A percentile compares a stretch with the other conserved stretches of the same genome.
These are phyloP conservation scores for Rhinogobius similis DNA, from an alignment of 2,113 vertebrate species.

Conservation along the genomic window DNA sequence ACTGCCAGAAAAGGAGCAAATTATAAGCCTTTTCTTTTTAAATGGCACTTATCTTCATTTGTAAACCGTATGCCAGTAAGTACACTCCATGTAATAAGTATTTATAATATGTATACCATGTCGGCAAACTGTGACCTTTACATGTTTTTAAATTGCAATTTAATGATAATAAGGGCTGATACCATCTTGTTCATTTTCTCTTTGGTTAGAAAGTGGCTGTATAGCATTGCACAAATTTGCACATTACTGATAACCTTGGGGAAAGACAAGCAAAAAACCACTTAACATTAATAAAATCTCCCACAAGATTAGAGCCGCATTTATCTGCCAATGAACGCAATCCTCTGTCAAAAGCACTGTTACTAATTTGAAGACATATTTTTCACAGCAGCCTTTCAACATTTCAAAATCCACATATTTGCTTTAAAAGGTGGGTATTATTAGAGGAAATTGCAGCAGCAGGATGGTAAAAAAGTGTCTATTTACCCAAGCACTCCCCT, in stretches of 20 bases:
- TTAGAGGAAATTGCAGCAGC: background rate
- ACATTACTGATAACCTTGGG: slow-evolving; percentile 58
- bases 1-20: no score
- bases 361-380: slow-evolving; percentile 15
- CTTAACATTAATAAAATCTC: slow-evolving; percentile 53
- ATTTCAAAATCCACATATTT: background rate
- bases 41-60: no score
- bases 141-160: slow-evolving; percentile 25
- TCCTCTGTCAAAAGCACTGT: slow-evolving; percentile 15
- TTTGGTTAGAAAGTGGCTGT: slow-evolving; percentile 44
- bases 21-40: no score
- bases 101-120: background rate
- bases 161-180: slow-evolving; percentile 24
- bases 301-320: slow-evolving; percentile 26
- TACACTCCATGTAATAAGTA: background rate
- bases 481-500: slow-evolving; percentile 26
- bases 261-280: slow-evolving; percentile 33
- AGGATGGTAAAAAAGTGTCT: slow-evolving; percentile 21
- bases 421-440: slow-evolving; percentile 2
- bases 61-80: background rate
- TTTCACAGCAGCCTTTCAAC: background rate
- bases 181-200: slow-evolving; percentile 57
- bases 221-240: slow-evolving; percentile 23
- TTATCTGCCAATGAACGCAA: slow-evolving; percentile 16
- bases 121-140: background rate